Evolutionary conservation across 1,140 invertebrate species (phyloP), one percentile per base, ranked within the genome.

Genomic region (Lordiphosa stackelbergi): DNA sequence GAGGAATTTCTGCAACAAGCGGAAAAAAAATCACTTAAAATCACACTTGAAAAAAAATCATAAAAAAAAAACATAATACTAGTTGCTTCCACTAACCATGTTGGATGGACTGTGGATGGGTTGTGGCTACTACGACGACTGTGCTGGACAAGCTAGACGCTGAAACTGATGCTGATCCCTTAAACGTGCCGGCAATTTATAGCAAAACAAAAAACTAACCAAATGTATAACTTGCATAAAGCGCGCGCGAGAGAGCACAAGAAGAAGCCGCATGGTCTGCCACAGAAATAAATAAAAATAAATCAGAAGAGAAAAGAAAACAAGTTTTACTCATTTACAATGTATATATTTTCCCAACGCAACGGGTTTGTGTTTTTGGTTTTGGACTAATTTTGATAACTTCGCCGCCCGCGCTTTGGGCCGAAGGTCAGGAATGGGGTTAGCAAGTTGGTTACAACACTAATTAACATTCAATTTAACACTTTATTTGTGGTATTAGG

Each of bases 111-210:
- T 36, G 12, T 7, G 10, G 51, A 47, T 56, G 11, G 47, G 40
- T 59, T 35, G 10, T 36, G 38, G n/a, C 42, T 42, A 55, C 31
- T 28, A 37, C 46, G 59, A 63, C 69, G 59, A 70, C 78, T 84
- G 61, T 64, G 57, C 79, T 85, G 68, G 66, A 78, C 71, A 70
- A 86, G 85, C 71, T 72, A 59, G 78, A 70, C 72, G 63, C 66
- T 78, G 75, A 70, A 85, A 86, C 85, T 86, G 85, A 86, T 86
- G 75, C 69, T 85, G 79, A 68, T 85, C 85, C 75, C 65, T 73
- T 52, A 51, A 74, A 61, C 68, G 49, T 55, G 63, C 74, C 66
- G 60, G 49, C 73, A 78, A 86, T 86, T 86, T 86, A 86, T 86
- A 86, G 79, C 28, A 31, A 31, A 31, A 31, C 1, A 28, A 5